phyloP scores from a whole-genome alignment of 1,140 invertebrate genomes.

The Heliconius nattereri region DNA sequence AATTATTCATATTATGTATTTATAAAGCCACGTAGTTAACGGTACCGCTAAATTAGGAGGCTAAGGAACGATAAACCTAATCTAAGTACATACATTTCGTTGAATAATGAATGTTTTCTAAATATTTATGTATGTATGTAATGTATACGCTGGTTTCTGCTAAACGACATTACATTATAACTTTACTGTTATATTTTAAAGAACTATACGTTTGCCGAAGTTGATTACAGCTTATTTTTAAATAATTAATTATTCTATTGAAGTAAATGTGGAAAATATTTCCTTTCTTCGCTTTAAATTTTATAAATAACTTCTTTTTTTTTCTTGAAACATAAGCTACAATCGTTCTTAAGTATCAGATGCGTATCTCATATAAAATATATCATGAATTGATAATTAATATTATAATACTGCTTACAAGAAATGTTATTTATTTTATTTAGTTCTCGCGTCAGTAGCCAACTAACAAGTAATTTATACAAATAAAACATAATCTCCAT shows the following conservation, averaged over 20 bases:
- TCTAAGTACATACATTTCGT: constrained; percentile 38
- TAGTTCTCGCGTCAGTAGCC: not conserved
- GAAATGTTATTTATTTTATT: not conserved
- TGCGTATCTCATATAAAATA: too few species aligned
- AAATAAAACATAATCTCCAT: constrained; percentile 22
- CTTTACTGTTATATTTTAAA: not conserved
- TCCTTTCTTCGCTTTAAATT: too few species aligned
- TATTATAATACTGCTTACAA: not conserved
- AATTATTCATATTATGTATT: constrained; percentile 11
- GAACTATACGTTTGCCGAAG: not conserved
- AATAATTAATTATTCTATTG: too few species aligned
- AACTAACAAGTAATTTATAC: constrained; percentile 26
- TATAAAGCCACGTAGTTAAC: constrained; percentile 36
- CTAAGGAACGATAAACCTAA: constrained; percentile 42
- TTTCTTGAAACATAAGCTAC: too few species aligned
- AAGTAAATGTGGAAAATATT: too few species aligned
- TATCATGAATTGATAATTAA: too few species aligned
- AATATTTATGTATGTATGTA: constrained; percentile 34
- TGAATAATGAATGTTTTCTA: constrained; percentile 53
- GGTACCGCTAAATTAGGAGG: constrained; percentile 37
- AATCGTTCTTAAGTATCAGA: too few species aligned
- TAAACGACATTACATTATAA: constrained; percentile 16
- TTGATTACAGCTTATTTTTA: too few species aligned
- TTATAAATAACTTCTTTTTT: too few species aligned
- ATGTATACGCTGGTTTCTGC: constrained; percentile 12